A percentile compares a stretch with the other conserved stretches of the same genome.
Evolutionary conservation across 2,113 vertebrate genomes (phyloP).

Genomic region (Indicator maculatus): DNA sequence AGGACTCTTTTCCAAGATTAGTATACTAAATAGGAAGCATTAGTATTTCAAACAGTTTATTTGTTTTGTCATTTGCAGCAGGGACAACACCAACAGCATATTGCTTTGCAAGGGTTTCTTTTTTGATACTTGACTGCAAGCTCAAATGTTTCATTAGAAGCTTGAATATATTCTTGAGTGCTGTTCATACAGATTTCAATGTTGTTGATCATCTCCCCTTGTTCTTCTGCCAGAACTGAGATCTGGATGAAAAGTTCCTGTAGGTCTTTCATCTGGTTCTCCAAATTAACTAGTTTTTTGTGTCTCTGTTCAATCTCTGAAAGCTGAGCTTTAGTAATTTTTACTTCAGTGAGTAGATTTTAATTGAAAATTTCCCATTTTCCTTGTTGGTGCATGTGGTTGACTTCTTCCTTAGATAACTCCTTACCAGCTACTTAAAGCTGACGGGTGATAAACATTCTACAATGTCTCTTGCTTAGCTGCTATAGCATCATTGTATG

Average conservation of each 20-base stretch:
- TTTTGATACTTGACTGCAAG: constrained; percentile 86
- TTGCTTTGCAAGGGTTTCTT: constrained; percentile 84
- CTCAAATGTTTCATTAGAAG: constrained; percentile 88
- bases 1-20: not conserved
- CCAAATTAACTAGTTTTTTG: constrained; percentile 88
- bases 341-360: constrained; percentile 88
- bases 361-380: constrained; percentile 97
- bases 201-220: constrained; percentile 87
- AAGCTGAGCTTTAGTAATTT: constrained; percentile 88
- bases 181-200: constrained; percentile 87
- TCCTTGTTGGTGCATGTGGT: constrained; percentile 89
- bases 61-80: constrained; percentile 73
- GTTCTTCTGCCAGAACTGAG: constrained; percentile 89
- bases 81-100: constrained; percentile 92
- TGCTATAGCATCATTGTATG: constrained; percentile 86
- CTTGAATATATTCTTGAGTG: constrained; percentile 86
- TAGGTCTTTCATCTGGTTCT: constrained; percentile 91
- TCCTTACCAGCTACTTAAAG: constrained; percentile 90
- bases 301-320: constrained; percentile 95
- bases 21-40: not conserved
- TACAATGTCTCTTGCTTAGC: constrained; percentile 92
- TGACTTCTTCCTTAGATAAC: constrained; percentile 87
- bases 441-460: constrained; percentile 90
- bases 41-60: not conserved
- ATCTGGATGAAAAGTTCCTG: constrained; percentile 90